Base-by-base conservation (phyloP, 2,113 vertebrate species). In the Nettapus auritus region DNA sequence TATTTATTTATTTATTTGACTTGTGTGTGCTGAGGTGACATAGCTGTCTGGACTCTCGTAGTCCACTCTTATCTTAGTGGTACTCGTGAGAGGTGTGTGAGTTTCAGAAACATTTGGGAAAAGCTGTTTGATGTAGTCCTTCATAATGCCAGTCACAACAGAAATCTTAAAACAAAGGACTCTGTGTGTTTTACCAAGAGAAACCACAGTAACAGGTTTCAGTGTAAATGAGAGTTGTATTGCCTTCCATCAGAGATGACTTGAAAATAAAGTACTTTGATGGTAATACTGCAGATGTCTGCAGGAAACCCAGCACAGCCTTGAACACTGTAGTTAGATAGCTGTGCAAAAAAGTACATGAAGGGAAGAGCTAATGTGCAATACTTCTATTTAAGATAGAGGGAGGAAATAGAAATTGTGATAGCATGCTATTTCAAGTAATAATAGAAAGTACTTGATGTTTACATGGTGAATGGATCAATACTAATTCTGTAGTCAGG, bases 361-460 rank as follows among this genome's bases (percentile, higher is more conserved):
- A 97, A 97, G 97, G 96, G 95, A 98, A 98, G 96, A 97, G 92
- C 98, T 98, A 98, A 98, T 98, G 98, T 97, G 97, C 98, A 97
- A 94, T 97, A 98, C 97, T 98, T 98, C 98, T 98, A 98, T 98
- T 98, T 98, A 98, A 98, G 98, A 98, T 98, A 98, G 98, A 98
- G 96, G 97, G 97, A 98, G 98, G 98, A 98, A 98, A 98, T 98
- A 98, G 98, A 98, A 98, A 98, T 98, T 98, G 98, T 98, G 98
- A 98, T 98, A 98, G 98, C 98, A 97, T 98, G 98, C 98, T 98
- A 98, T 98, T 98, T 98, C 98, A 98, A 98, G 98, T 98, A 98
- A 98, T 98, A 98, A 98, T 98, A 98, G 98, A 98, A 98, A 97
- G 98, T 97, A 98, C 97, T 98, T 98, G 98, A 97, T 98, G 98